These are phyloP conservation scores for Sorex araneus DNA, from an alignment of 2,113 vertebrate species.

Conservation along the genomic window DNA sequence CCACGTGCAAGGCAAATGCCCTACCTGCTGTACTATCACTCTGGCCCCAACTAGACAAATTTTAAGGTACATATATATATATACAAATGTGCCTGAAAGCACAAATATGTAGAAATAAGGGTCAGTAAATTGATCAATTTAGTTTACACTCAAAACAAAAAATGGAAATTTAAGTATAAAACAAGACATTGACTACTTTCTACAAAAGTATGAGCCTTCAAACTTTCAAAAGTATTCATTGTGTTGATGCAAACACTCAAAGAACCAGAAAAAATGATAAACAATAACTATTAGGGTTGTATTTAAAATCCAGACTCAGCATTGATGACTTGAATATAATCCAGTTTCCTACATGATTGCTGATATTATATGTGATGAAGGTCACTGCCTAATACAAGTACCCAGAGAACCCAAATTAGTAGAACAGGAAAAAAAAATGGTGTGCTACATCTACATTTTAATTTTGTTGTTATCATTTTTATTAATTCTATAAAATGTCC, in stretches of 20 bases:
- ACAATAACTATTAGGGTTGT: not conserved
- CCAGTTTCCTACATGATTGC: not conserved
- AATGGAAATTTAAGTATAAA: slow-evolving; percentile 30
- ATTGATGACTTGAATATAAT: not conserved
- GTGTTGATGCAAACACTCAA: not conserved
- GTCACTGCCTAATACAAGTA: not conserved
- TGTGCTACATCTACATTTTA: not conserved
- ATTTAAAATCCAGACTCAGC: slow-evolving; percentile 5
- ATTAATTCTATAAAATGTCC: not conserved
- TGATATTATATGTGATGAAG: not conserved
- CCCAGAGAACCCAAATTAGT: not conserved
- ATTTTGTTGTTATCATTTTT: slow-evolving; percentile 16
- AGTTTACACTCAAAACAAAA: slow-evolving; percentile 51
- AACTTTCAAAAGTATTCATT: not conserved
- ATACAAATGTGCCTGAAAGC: not conserved
- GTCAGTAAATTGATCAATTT: not conserved
- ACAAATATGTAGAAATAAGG: not conserved
- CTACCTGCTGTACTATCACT: no score
- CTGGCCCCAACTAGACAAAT: no score
- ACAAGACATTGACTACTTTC: not conserved
- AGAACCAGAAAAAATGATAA: not conserved
- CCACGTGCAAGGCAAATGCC: no score
- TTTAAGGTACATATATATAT: not conserved
- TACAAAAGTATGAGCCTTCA: slow-evolving; percentile 22
- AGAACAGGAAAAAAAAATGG: slow-evolving; percentile 7